Percentiles rank a stretch among this genome's conserved stretches.
phyloP scores from a whole-genome alignment of 2,888 invertebrate genomes.

The Polydrusus cervinus region DNA sequence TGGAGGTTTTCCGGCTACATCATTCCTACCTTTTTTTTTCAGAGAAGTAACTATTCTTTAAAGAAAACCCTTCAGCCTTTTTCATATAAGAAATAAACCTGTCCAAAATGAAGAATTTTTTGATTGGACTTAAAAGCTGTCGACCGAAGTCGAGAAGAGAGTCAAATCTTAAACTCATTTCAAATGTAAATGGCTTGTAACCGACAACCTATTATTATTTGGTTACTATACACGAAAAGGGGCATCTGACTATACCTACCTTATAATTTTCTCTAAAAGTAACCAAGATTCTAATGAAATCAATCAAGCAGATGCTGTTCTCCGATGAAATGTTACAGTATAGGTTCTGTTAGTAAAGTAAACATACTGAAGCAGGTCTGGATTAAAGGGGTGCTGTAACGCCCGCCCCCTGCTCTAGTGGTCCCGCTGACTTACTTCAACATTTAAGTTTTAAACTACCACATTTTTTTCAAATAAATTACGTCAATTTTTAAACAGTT shows the following conservation, averaged over 20 bases:
- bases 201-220: slow-evolving; percentile 49
- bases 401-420: too few species aligned
- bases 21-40: too few species aligned
- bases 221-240: slow-evolving; percentile 30
- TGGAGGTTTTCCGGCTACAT: too few species aligned
- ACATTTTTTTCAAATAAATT: too few species aligned
- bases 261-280: slow-evolving; percentile 43
- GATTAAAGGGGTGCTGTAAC: neutral
- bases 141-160: slow-evolving; percentile 22
- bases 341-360: neutral
- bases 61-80: too few species aligned
- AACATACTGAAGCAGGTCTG: neutral
- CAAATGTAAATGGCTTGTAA: slow-evolving; percentile 41
- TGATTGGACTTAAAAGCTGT: neutral
- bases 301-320: slow-evolving; percentile 31
- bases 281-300: slow-evolving; percentile 30
- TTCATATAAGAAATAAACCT: too few species aligned
- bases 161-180: slow-evolving; percentile 40
- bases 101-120: neutral
- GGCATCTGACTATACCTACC: slow-evolving; percentile 26
- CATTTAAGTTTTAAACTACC: too few species aligned
- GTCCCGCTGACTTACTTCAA: too few species aligned
- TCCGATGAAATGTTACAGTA: neutral
- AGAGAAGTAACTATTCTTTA: too few species aligned
- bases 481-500: too few species aligned